Conservation (phyloP, 2,113 vertebrate species). For the Pantherophis guttatus region DNA sequence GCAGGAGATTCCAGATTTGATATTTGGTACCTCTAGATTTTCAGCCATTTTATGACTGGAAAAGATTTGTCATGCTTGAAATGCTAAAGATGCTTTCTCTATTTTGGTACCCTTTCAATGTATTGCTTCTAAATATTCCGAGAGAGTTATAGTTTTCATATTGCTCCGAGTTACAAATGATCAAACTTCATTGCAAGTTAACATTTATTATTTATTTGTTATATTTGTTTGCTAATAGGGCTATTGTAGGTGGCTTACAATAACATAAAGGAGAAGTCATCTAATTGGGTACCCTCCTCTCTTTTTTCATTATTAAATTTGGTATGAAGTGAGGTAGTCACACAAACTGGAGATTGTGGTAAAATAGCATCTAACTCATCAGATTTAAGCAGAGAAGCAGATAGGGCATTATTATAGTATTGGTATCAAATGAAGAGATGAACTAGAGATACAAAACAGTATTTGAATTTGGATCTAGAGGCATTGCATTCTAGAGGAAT, state of each 20-base stretch:
- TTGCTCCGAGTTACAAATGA: not conserved
- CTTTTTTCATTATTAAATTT: not conserved
- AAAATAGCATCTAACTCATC: constrained; percentile 24
- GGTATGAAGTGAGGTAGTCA: not conserved
- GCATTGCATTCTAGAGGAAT: not conserved
- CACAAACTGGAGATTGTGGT: not conserved
- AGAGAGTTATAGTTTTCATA: not conserved
- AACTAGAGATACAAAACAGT: not conserved
- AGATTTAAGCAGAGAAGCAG: constrained; percentile 28
- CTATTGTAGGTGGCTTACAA: not conserved
- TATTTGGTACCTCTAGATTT: not conserved
- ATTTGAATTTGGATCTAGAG: constrained; percentile 13
- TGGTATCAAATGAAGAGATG: constrained; percentile 5
- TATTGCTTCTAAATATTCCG: not conserved
- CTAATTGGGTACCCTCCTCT: not conserved
- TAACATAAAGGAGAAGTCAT: not conserved
- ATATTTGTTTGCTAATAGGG: not conserved
- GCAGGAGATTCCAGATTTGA: not conserved
- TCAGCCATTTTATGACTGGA: not conserved
- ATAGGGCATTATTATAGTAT: constrained; percentile 16
- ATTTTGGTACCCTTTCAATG: not conserved
- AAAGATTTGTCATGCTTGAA: not conserved
- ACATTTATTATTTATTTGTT: not conserved
- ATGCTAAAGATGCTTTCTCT: not conserved
- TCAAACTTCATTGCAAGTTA: not conserved